Conservation (phyloP, 1,140 invertebrate genomes). For the Acromyrmex echinatior region DNA sequence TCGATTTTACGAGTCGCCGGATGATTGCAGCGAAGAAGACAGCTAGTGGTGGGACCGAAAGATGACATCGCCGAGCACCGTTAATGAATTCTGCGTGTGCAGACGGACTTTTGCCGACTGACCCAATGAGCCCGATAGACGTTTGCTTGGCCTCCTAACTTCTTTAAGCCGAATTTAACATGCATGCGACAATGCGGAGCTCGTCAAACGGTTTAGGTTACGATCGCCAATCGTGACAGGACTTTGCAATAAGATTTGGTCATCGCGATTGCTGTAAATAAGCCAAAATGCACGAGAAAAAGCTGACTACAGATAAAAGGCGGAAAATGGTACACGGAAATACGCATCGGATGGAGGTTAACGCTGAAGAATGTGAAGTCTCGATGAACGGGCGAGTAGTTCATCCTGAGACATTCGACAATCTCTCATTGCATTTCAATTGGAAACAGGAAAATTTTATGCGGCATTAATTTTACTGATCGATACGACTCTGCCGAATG, state of each 20-base stretch:
- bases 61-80: conserved; percentile 52
- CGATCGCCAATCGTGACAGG: conserved; percentile 58
- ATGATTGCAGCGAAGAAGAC: no score
- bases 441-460: conserved; percentile 10
- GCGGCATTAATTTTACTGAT: neutral
- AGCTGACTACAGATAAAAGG: neutral
- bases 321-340: neutral
- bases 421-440: neutral
- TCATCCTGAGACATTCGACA: neutral
- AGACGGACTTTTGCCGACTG: conserved; percentile 77
- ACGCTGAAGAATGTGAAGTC: neutral
- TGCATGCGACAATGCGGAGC: conserved; percentile 66
- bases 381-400: neutral
- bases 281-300: neutral
- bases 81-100: conserved; percentile 74
- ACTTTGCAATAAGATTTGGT: conserved; percentile 8
- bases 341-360: neutral
- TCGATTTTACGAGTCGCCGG: neutral
- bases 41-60: neutral
- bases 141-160: conserved; percentile 78
- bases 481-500: neutral
- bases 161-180: conserved; percentile 74
- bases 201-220: conserved; percentile 41
- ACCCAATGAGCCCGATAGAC: conserved; percentile 82
- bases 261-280: neutral